Conservation (phyloP, 2,797 vertebrate species). For the Denticeps clupeoides region DNA sequence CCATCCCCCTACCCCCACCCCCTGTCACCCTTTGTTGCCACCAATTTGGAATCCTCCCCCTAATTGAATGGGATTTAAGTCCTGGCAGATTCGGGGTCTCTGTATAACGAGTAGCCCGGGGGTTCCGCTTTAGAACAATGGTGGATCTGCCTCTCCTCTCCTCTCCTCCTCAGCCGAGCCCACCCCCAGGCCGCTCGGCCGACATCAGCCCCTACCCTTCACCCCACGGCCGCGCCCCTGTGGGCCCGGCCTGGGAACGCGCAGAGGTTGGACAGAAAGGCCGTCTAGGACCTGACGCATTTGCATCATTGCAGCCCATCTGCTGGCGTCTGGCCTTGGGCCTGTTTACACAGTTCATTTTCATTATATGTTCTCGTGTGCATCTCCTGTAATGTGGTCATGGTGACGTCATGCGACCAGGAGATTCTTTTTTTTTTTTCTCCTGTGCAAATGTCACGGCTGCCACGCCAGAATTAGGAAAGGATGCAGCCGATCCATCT, state of each 20-base stretch:
- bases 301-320: conserved; percentile 19
- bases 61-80: conserved; percentile 47
- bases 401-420: too few species aligned
- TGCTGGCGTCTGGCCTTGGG: conserved; percentile 18
- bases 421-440: too few species aligned
- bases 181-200: too few species aligned
- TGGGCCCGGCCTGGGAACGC: conserved; percentile 18
- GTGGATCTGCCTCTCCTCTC: conserved; percentile 15
- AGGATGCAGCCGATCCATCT: too few species aligned
- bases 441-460: conserved; percentile 5
- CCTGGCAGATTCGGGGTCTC: conserved; percentile 32
- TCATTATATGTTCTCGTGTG: too few species aligned
- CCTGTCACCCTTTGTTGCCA: conserved; percentile 36
- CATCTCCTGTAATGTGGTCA: too few species aligned
- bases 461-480: conserved; percentile 3
- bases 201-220: not conserved
- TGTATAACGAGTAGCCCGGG: conserved; percentile 21
- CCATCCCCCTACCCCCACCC: conserved; percentile 21
- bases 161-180: conserved; percentile 19
- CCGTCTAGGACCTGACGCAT: not conserved
- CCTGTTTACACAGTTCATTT: conserved; percentile 22
- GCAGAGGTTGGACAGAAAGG: conserved; percentile 1
- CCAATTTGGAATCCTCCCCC: conserved; percentile 34
- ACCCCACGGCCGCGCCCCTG: too few species aligned
- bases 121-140: conserved; percentile 28